Conservation (phyloP, 2,797 vertebrate species). For the Eulemur coronatus region DNA sequence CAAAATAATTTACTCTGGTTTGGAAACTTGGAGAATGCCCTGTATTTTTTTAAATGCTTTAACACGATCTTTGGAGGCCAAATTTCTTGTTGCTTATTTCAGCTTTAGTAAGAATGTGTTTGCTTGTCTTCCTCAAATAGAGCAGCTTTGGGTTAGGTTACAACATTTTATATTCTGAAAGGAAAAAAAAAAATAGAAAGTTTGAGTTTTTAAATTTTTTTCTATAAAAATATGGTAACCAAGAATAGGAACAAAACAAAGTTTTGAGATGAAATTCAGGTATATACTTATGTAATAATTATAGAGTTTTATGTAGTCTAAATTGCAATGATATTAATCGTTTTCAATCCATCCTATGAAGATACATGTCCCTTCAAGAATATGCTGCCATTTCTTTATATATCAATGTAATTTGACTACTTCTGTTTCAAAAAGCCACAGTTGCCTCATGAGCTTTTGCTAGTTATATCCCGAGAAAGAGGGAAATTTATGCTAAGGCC, state of each 20-base stretch:
- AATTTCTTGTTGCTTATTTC: neutral
- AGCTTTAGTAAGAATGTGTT: neutral
- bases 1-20: neutral
- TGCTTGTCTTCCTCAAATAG: neutral
- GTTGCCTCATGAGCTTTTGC: neutral
- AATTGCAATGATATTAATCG: neutral
- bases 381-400: neutral
- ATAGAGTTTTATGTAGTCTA: neutral
- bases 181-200: neutral
- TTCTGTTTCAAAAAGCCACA: neutral
- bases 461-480: neutral
- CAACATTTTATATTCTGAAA: neutral
- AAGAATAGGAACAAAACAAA: constrained; percentile 11
- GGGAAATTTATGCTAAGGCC: neutral
- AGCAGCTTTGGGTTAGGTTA: neutral
- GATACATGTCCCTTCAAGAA: neutral
- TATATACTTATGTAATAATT: neutral
- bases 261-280: neutral
- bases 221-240: neutral
- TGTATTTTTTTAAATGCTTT: neutral
- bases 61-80: neutral
- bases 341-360: neutral
- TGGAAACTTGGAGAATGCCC: constrained; percentile 19
- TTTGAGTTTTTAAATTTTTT: neutral
- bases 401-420: neutral